phyloP scores from a whole-genome alignment of 2,113 vertebrate genomes.

The Megalops atlanticus region DNA sequence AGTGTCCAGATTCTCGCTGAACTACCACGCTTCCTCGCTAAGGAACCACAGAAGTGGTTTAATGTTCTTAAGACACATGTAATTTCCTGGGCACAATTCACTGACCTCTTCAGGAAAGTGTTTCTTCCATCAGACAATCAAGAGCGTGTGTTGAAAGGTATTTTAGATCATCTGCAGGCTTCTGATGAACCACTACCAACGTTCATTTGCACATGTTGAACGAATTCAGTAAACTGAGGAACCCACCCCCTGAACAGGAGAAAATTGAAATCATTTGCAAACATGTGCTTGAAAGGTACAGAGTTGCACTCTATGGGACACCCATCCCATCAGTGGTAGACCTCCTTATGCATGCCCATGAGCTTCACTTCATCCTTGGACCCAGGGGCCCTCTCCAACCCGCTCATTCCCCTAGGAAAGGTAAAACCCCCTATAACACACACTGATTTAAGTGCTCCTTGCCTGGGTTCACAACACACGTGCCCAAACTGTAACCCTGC shows the following conservation, averaged over 20 bases:
- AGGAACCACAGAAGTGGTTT: too few relatives aligned
- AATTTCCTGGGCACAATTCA: too few relatives aligned
- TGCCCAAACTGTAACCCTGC: slow-evolving; percentile 19
- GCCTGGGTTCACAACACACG: neutral
- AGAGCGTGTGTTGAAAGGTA: too few relatives aligned
- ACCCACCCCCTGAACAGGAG: neutral
- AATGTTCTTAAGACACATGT: too few relatives aligned
- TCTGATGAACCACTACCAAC: too few relatives aligned
- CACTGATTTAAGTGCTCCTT: too few relatives aligned
- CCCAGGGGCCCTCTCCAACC: neutral
- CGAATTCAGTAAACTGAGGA: slow-evolving; percentile 21
- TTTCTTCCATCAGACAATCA: too few relatives aligned
- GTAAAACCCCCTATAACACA: neutral
- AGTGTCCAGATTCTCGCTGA: slow-evolving; percentile 10
- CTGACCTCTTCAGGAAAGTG: too few relatives aligned
- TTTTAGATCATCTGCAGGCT: too few relatives aligned
- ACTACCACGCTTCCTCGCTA: neutral
- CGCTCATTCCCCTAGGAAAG: neutral
- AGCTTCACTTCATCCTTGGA: slow-evolving; percentile 14
- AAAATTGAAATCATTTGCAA: neutral
- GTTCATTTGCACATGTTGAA: slow-evolving; percentile 23
- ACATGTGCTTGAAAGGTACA: slow-evolving; percentile 16
- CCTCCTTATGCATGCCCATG: slow-evolving; percentile 1
- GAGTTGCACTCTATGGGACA: slow-evolving; percentile 27
- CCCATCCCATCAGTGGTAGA: slow-evolving; percentile 18